Base-by-base conservation (phyloP, 1,140 invertebrate species). In the Zaprionus inermis region DNA sequence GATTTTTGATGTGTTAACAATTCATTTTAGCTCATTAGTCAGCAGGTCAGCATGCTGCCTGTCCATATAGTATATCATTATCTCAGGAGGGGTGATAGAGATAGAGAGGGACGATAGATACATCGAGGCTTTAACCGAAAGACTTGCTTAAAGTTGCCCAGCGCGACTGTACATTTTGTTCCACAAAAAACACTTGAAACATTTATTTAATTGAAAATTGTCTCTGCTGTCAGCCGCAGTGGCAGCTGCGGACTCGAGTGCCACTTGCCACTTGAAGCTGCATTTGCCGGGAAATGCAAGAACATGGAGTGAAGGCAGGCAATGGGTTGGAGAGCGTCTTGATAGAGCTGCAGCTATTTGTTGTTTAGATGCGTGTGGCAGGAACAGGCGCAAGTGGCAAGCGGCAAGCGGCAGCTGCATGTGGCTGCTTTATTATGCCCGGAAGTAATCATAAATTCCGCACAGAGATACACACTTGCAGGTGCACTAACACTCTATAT, bases 1-100 rank as follows among this genome's bases (percentile, higher is more conserved):
- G 83, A 88, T 88, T 88, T 88, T 88, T 88, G 84, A 88, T 89
- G 80, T 79, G 83, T 70, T 78, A 89, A 83, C 84, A 88, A 88
- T 88, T 88, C 83, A 88, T 83, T 88, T 88, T 89, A 78, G 83
- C 83, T 89, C 84, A 88, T 88, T 88, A 88, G 83, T 88, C 84
- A 83, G 83, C 82, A 77, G 75, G 83, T 81, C 72, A 76, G 76
- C 76, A 76, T 79, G 72, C 69, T 68, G 66, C 36, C 32, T 30
- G 57, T 75, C 80, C 71, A 89, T n/a, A n/a, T n/a, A n/a, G n/a
- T 88, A 89, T 78, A 83, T 88, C 79, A 88, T 85, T 85, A 88
- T 72, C 79, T 76, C 61, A 54, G 36, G 16, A 9, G 41, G 2
- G 7, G n/a, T 7, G 7, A 22, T n/a, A n/a, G 22, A 20, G 0